Conservation (phyloP, 2,797 vertebrate species). For the Neosilurus hyrtlii region DNA sequence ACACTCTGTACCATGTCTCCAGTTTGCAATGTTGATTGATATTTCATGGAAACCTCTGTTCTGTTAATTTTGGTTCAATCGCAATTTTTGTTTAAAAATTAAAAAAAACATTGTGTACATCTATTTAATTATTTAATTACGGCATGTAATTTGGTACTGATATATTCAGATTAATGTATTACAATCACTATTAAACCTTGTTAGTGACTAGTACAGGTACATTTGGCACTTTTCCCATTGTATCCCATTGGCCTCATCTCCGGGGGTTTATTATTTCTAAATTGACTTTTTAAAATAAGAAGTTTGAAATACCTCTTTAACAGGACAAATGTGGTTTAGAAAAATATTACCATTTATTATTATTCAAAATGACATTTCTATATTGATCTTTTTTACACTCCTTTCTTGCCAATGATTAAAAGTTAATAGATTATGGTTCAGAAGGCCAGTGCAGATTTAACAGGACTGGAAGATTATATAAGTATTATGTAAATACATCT, state of each 20-base stretch:
- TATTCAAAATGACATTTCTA: slow-evolving; percentile 3
- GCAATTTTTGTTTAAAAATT: neutral
- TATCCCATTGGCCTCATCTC: neutral
- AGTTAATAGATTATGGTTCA: neutral
- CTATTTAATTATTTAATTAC: neutral
- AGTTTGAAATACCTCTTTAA: slow-evolving; percentile 30
- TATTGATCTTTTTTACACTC: neutral
- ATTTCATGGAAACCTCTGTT: slow-evolving; percentile 13
- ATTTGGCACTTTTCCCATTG: neutral
- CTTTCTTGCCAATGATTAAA: neutral
- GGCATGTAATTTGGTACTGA: neutral
- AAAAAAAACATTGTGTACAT: neutral
- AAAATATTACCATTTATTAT: neutral
- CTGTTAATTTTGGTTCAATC: neutral
- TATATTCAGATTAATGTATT: neutral
- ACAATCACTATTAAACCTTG: neutral
- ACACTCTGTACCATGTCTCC: slow-evolving; percentile 50
- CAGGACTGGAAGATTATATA: slow-evolving; percentile 47
- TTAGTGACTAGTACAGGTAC: neutral
- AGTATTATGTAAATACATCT: slow-evolving; percentile 54
- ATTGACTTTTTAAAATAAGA: slow-evolving; percentile 10
- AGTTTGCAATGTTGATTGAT: slow-evolving; percentile 40
- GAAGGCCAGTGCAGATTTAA: slow-evolving; percentile 16
- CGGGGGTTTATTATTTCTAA: too few relatives aligned
- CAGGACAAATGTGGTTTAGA: slow-evolving; percentile 30